Evolutionary conservation across 2,113 vertebrate species (phyloP), one percentile per base, ranked within the genome.

Genomic region (Cephalopterus ornatus): DNA sequence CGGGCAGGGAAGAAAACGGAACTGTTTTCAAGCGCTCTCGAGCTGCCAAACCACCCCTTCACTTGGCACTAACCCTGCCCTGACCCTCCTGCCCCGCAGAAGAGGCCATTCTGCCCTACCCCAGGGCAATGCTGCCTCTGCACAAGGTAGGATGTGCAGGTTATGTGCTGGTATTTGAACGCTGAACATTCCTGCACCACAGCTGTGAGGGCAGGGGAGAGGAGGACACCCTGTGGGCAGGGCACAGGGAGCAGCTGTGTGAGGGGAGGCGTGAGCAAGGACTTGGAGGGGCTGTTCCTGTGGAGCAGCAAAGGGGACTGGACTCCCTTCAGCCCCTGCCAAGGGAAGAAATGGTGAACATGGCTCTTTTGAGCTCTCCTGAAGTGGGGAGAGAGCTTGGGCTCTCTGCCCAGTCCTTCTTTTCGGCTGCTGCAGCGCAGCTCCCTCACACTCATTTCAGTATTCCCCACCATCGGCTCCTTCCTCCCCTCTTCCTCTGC

Each of bases 141-240:
- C 32, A 35, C 0, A 0, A 65, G 21, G 5, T 53, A 32, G 32
- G 56, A 42, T 0, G 0, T 3, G 32, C 9, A 23, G 30, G 61
- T 71, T 58, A 26, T 12, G 12, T 1, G 1, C 9, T 52, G 59
- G 11, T 2, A 0, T 7, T 15, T 39, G 62, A 46, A 10, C 21
- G 10, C 11, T 1, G 19, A 74, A 46, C 8, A 6, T 44, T 63
- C 39, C 2, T 5, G 22, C 11, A 23, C 23, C 21, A 9, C 17
- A n/a, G 62, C 11, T 44, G 32, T 0, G 6, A 62, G 6, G 35
- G 39, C 6, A 66, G 28, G 27, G 37, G 28, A 49, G 27, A 37
- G 37, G 35, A 80, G 41, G 23, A 17, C 2, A 5, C 7, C 14
- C 47, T 49, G 9, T 5, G 20, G 52, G 21, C 9, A 4, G 26